These are phyloP conservation scores for Pelusios castaneus DNA, from an alignment of 2,113 vertebrate species.

Conservation along the genomic window DNA sequence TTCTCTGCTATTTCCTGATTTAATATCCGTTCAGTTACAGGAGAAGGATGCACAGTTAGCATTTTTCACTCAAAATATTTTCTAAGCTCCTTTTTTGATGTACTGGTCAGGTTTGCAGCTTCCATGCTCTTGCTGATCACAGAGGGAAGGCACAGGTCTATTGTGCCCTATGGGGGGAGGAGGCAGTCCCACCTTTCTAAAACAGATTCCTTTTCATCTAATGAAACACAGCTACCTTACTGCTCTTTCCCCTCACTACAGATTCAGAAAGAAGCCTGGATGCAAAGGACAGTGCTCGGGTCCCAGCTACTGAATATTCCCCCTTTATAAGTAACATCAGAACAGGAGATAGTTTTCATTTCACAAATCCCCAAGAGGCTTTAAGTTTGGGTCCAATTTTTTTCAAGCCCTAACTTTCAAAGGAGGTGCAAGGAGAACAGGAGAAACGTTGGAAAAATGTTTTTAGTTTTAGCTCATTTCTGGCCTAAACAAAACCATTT, in stretches of 20 bases:
- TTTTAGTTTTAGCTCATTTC: slow-evolving; percentile 1
- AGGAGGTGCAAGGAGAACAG: background rate
- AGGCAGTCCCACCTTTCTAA: slow-evolving; percentile 13
- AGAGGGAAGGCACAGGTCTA: slow-evolving; percentile 61
- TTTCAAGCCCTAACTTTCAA: background rate
- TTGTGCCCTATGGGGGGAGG: background rate
- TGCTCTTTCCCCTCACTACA: accelerated
- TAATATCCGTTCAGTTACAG: slow-evolving; percentile 78
- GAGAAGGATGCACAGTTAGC: slow-evolving; percentile 84
- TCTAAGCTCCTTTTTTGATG: slow-evolving; percentile 82
- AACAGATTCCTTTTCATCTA: slow-evolving; percentile 5
- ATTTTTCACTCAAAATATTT: slow-evolving; percentile 83
- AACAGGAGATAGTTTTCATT: background rate
- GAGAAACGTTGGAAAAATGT: background rate
- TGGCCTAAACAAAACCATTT: background rate
- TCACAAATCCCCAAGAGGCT: background rate
- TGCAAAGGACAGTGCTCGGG: background rate
- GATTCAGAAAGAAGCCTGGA: background rate
- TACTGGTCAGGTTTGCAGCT: slow-evolving; percentile 79
- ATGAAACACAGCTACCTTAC: slow-evolving; percentile 13
- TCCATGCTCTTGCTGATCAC: slow-evolving; percentile 71
- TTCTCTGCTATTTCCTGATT: slow-evolving; percentile 82
- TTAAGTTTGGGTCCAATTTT: background rate
- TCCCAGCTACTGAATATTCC: background rate
- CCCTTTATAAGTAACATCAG: background rate